A percentile compares a stretch with the other conserved stretches of the same genome.
Conservation (phyloP, 2,888 invertebrate genomes). For the Loripinus fragilis region DNA sequence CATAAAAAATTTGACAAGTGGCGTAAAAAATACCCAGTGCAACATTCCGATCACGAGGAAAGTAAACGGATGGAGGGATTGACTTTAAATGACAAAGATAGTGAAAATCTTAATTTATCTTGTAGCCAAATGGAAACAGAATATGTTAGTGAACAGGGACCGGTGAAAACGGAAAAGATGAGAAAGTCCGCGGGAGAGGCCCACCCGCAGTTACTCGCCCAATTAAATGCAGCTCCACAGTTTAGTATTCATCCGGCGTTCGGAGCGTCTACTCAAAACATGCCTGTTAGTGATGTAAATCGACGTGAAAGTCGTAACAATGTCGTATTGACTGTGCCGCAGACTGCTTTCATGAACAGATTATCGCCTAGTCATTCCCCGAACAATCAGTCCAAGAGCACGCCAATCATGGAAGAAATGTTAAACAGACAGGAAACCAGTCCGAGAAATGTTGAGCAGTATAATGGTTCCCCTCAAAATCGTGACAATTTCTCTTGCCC, state of each 20-base stretch:
- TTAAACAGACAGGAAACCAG: slow-evolving; percentile 12
- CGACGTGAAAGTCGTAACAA: slow-evolving; percentile 14
- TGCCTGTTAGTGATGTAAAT: background rate
- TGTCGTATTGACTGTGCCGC: slow-evolving; percentile 52
- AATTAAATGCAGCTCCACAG: slow-evolving; percentile 69
- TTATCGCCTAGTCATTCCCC: slow-evolving; percentile 30
- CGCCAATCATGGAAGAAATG: background rate
- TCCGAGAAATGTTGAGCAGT: slow-evolving; percentile 15
- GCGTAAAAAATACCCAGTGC: slow-evolving; percentile 61
- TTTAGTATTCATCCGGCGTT: slow-evolving; percentile 42
- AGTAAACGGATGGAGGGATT: slow-evolving; percentile 48
- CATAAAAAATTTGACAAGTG: slow-evolving; percentile 78
- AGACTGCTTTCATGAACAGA: slow-evolving; percentile 36
- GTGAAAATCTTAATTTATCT: slow-evolving; percentile 18
- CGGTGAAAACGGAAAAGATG: slow-evolving; percentile 33
- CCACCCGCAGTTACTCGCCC: slow-evolving; percentile 78
- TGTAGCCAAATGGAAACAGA: slow-evolving; percentile 24
- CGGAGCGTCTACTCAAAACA: background rate
- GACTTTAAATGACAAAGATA: slow-evolving; percentile 45
- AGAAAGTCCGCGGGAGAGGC: slow-evolving; percentile 73
- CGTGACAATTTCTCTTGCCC: background rate
- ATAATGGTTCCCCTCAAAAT: background rate
- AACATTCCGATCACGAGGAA: slow-evolving; percentile 40
- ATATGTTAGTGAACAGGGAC: slow-evolving; percentile 5
- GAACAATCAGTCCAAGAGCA: background rate